Base-by-base conservation (phyloP, 2,888 invertebrate genomes). In the Brachyopa scutellaris region DNA sequence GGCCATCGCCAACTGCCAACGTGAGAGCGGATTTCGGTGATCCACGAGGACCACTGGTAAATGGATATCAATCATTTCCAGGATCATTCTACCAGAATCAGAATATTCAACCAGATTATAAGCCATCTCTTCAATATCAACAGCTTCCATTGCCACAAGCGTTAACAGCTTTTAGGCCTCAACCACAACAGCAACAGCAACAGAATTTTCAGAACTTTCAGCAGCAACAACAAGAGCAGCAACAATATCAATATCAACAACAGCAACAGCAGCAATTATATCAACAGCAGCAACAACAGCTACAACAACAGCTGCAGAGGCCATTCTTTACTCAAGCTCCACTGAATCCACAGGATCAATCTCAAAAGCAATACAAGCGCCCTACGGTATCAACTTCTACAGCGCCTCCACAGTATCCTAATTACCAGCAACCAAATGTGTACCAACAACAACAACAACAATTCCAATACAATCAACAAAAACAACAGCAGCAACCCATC, bases 331-430 rank as follows among this genome's bases (percentile, higher is more conserved):
- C 74, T 73, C 84, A 84, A 86, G 74, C 49, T 55, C 77, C 77
- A 7, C 49, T 84, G 69, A 53, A 76, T 84, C 86, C 8, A 59
- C 85, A 62, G 47, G 55, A 62, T n/a, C 84, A 79, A 40, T 51
- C 84, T 26, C 72, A 66, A 29, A 84, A 83, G 31, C 92, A 72
- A 11, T 70, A 82, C 19, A 57, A 64, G 9, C 42, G 64, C 0
- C 76, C 49, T 2, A 21, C 62, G 42, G 13, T 53, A 36, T 42
- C 76, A 21, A 62, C 59, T n/a, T 36, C 53, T 4, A 13, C 92
- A 92, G 31, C 86, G 91, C 59, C 92, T 9, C 92, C 92, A 31
- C 78, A 85, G 23, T 83, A 83, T 23, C 79, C 70, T 19, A 64
- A 42, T 17, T 70, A 66, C 19, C 82, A 77, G 3, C 70, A 82